Conservation (phyloP, 2,888 invertebrate species). For the Pachycephus smyrnensis region DNA sequence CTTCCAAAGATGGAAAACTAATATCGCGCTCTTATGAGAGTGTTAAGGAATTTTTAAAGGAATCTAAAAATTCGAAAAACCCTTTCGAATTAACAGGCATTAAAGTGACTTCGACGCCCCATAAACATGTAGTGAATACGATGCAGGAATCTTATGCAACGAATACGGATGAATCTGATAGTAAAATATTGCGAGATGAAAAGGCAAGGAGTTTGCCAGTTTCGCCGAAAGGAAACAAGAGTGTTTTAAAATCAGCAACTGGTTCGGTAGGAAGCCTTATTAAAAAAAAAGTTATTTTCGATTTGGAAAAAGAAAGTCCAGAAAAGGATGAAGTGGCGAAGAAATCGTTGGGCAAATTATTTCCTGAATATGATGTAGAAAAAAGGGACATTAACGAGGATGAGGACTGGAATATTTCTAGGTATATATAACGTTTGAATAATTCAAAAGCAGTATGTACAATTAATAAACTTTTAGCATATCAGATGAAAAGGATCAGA, state of each 20-base stretch:
- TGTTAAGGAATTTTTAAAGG: conserved; percentile 44
- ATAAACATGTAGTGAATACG: conserved; percentile 29
- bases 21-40: conserved; percentile 47
- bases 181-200: conserved; percentile 31
- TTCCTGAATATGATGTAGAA: conserved; percentile 25
- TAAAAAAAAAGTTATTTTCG: conserved; percentile 76
- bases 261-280: conserved; percentile 70
- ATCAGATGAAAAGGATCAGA: conserved; percentile 66
- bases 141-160: conserved; percentile 32
- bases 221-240: conserved; percentile 66
- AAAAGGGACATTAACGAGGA: conserved; percentile 66
- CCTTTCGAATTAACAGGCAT: conserved; percentile 24
- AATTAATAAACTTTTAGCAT: conserved; percentile 59
- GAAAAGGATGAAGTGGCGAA: conserved; percentile 20
- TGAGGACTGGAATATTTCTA: conserved; percentile 71
- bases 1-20: conserved; percentile 19
- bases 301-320: conserved; percentile 67
- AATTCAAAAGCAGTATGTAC: background rate
- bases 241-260: conserved; percentile 71
- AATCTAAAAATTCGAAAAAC: conserved; percentile 24
- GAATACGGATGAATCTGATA: conserved; percentile 30
- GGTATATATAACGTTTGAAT: conserved; percentile 55
- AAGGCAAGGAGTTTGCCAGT: conserved; percentile 28
- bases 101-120: conserved; percentile 43
- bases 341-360: conserved; percentile 29